phyloP scores from a whole-genome alignment of 2,113 vertebrate species.

The Sturnus vulgaris region DNA sequence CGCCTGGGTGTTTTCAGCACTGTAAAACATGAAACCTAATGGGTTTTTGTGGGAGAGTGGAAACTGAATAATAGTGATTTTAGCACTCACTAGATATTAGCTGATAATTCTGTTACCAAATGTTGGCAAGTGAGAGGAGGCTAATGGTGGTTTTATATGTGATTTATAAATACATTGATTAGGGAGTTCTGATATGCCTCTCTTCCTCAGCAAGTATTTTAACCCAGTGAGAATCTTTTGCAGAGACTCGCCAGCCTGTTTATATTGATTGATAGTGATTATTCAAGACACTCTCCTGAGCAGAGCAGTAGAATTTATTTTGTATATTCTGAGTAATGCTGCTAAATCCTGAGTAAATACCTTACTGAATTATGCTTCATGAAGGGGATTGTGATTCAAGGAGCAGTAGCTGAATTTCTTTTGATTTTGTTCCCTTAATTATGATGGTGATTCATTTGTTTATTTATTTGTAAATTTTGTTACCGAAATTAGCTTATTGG shows the following conservation, averaged over 20 bases:
- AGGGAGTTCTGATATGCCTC: neutral
- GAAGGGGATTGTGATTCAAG: neutral
- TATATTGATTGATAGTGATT: neutral
- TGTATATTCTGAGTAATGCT: neutral
- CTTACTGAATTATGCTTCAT: neutral
- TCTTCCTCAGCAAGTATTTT: neutral
- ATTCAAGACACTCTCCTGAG: neutral
- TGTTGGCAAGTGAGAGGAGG: neutral
- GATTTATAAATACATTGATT: neutral
- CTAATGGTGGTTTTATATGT: neutral
- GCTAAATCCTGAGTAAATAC: neutral
- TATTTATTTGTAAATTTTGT: neutral
- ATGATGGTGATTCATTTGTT: accelerated
- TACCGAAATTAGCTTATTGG: neutral
- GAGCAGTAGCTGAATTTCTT: neutral
- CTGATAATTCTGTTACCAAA: neutral
- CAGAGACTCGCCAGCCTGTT: neutral
- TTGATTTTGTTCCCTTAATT: neutral
- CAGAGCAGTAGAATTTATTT: neutral
- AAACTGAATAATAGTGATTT: neutral
- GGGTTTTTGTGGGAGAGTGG: neutral
- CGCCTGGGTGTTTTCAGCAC: neutral
- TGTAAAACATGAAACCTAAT: neutral
- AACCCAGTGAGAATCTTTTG: neutral
- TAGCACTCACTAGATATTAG: neutral